These are phyloP conservation scores for Stenoptilia bipunctidactyla DNA, from an alignment of 2,888 invertebrate species.

Conservation along the genomic window DNA sequence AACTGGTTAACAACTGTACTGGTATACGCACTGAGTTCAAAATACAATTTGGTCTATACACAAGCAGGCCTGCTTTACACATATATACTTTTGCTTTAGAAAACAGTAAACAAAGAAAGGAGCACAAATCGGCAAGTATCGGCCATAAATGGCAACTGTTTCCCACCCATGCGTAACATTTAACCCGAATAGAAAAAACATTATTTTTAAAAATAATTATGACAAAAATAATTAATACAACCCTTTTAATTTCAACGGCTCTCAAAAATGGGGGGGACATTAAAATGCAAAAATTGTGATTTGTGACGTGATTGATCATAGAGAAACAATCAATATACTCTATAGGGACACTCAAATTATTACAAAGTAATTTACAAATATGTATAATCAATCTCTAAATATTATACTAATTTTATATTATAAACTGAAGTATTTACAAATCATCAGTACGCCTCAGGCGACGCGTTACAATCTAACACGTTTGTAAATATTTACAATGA, in stretches of 20 bases:
- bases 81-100: no score
- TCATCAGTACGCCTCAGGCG: slow-evolving; percentile 47
- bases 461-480: slow-evolving; percentile 50
- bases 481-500: slow-evolving; percentile 67
- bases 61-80: no score
- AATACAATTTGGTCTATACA: no score
- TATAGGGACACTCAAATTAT: slow-evolving; percentile 59
- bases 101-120: background rate
- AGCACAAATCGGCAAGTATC: slow-evolving; percentile 17
- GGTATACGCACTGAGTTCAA: no score
- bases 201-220: slow-evolving; percentile 32
- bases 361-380: slow-evolving; percentile 65
- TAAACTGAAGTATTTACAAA: slow-evolving; percentile 65
- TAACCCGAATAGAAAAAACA: slow-evolving; percentile 34
- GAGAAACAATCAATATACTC: slow-evolving; percentile 51
- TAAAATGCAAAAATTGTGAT: slow-evolving; percentile 60
- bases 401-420: slow-evolving; percentile 52
- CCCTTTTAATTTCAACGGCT: slow-evolving; percentile 48
- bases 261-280: slow-evolving; percentile 36
- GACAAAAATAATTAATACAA: slow-evolving; percentile 47
- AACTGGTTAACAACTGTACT: no score
- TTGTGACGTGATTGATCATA: slow-evolving; percentile 62
- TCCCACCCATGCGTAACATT: slow-evolving; percentile 46
- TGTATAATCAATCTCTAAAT: slow-evolving; percentile 52
- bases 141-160: slow-evolving; percentile 30